Percentiles rank a stretch among this genome's conserved stretches.
Evolutionary conservation across 2,797 vertebrate species (phyloP).

Genomic region (Melopsittacus undulatus): DNA sequence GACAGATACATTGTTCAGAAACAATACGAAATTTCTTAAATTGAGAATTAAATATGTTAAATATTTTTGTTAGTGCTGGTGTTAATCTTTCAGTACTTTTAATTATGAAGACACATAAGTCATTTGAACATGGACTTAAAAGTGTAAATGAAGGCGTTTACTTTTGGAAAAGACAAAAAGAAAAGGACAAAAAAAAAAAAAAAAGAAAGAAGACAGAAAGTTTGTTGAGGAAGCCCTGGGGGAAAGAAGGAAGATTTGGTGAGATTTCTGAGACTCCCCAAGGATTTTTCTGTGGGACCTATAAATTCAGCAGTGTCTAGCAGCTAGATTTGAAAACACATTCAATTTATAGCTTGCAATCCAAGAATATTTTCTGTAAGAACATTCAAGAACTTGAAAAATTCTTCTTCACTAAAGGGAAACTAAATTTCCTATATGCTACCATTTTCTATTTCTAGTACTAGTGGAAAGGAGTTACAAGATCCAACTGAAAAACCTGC

Average conservation of each 20-base stretch:
- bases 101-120: not conserved
- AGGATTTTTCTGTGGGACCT: not conserved
- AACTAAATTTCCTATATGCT: not conserved
- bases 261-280: not conserved
- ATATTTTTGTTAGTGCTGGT: not conserved
- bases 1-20: not conserved
- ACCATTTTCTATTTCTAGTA: not conserved
- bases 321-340: not conserved
- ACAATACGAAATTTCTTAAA: not conserved
- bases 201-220: not conserved
- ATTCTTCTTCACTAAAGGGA: not conserved
- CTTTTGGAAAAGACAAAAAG: not conserved
- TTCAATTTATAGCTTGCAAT: not conserved
- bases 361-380: not conserved
- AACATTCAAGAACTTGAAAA: not conserved
- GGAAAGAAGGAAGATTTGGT: not conserved
- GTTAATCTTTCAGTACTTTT: not conserved
- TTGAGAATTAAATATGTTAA: not conserved
- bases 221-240: not conserved
- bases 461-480: not conserved
- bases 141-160: not conserved
- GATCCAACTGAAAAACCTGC: not conserved
- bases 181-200: not conserved
- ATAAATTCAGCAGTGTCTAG: not conserved
- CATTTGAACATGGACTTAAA: not conserved